Percentiles rank a stretch among this genome's conserved stretches.
These are phyloP conservation scores for Archaeoteleia sp. DNA, from an alignment of 2,888 invertebrate species.

Conservation along the genomic window DNA sequence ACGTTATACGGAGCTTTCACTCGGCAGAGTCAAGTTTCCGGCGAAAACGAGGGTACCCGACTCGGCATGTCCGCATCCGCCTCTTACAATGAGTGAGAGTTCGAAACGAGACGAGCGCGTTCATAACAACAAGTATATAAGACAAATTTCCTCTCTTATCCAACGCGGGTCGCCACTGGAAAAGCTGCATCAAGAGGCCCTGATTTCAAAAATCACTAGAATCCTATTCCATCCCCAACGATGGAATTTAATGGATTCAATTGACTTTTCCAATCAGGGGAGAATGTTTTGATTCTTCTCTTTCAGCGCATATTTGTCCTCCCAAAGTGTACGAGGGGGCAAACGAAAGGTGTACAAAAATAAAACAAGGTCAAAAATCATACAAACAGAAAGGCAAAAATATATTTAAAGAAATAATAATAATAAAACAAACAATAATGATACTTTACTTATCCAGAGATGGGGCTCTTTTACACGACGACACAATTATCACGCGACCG, in stretches of 20 bases:
- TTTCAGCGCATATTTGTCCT: conserved; percentile 6
- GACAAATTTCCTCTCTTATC: conserved; percentile 49
- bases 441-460: conserved; percentile 52
- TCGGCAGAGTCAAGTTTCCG: conserved; percentile 43
- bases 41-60: conserved; percentile 49
- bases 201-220: not conserved
- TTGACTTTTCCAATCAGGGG: no score
- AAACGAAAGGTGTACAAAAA: conserved; percentile 24
- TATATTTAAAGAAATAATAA: conserved; percentile 29
- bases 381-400: conserved; percentile 43
- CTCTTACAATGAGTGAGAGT: conserved; percentile 50
- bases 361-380: conserved; percentile 41
- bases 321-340: conserved; percentile 11
- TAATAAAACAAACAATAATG: no score
- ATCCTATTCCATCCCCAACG: conserved; percentile 3
- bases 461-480: conserved; percentile 61
- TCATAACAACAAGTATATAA: conserved; percentile 51
- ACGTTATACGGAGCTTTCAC: conserved; percentile 34
- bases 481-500: conserved; percentile 70
- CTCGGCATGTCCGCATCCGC: conserved; percentile 52
- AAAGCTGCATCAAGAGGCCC: conserved; percentile 7
- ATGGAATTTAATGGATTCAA: no score
- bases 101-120: conserved; percentile 47
- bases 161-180: conserved; percentile 37
- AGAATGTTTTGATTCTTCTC: conserved; percentile 16